Percentiles rank a stretch among this genome's conserved stretches.
Evolutionary conservation across 2,888 invertebrate genomes (phyloP).

Genomic region (Conus canariensis): DNA sequence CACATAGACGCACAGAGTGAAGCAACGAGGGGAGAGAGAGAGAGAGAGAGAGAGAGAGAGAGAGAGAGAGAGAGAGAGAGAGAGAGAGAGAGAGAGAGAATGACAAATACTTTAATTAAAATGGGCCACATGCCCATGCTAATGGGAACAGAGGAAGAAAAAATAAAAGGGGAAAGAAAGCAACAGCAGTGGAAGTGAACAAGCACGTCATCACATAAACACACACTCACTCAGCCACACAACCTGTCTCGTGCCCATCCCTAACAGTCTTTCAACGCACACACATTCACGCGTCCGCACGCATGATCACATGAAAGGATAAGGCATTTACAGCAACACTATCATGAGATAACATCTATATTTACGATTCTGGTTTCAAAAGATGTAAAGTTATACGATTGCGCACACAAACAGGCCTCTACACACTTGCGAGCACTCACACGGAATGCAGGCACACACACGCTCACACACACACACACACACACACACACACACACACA

Average conservation of each 20-base stretch:
- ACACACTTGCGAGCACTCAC: not conserved
- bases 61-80: not conserved
- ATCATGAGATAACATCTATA: too few relatives aligned
- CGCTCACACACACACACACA: not conserved
- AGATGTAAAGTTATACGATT: too few relatives aligned
- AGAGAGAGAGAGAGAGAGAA: not conserved
- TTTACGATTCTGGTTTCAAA: too few relatives aligned
- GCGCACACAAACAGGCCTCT: not conserved
- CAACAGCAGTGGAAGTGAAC: too few relatives aligned
- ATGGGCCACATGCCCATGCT: too few relatives aligned
- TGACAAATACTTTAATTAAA: not conserved
- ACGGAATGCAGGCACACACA: not conserved
- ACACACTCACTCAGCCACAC: constrained; percentile 5
- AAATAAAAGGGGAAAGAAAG: too few relatives aligned
- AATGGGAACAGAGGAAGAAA: too few relatives aligned
- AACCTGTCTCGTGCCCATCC: not conserved
- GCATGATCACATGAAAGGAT: too few relatives aligned
- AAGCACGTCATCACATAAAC: not conserved
- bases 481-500: constrained; percentile 15
- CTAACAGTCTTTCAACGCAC: not conserved
- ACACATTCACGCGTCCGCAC: not conserved
- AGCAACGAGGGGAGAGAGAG: not conserved
- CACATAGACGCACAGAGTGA: not conserved
- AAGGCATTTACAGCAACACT: too few relatives aligned
- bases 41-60: too few relatives aligned